Evolutionary conservation across 2,113 vertebrate genomes (phyloP).

Genomic region (Nesogale talazaci): DNA sequence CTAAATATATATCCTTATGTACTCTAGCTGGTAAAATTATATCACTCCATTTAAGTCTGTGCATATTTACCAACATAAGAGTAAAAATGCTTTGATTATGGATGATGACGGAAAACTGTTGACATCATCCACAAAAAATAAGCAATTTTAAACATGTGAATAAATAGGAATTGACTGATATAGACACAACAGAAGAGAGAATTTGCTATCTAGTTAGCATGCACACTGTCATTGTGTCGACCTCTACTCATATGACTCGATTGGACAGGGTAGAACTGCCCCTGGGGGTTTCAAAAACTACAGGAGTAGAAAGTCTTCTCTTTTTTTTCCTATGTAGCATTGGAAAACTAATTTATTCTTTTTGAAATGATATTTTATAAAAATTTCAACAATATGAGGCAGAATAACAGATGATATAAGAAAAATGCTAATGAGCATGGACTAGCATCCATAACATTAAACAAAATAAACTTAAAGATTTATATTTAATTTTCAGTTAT

Average conservation of each 20-base stretch:
- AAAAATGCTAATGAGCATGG: conserved; percentile 2
- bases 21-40: conserved; percentile 36
- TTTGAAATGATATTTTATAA: conserved; percentile 52
- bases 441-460: conserved; percentile 46
- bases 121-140: not conserved
- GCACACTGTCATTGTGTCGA: too few species aligned
- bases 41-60: conserved; percentile 19
- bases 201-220: not conserved
- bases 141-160: conserved; percentile 22
- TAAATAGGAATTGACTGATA: conserved; percentile 5
- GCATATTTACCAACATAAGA: conserved; percentile 46
- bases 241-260: too few species aligned
- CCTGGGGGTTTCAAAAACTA: too few species aligned
- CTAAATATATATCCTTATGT: not conserved
- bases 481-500: conserved; percentile 56
- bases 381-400: conserved; percentile 43
- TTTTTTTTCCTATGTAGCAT: not conserved
- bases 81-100: conserved; percentile 27
- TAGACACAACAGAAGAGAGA: conserved; percentile 23
- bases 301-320: not conserved
- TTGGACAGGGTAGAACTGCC: too few species aligned
- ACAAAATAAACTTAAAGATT: conserved; percentile 28
- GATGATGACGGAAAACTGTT: conserved; percentile 29
- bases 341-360: conserved; percentile 36
- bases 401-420: conserved; percentile 13